Base-by-base conservation (phyloP, 2,888 invertebrate genomes). In the Vesta saturnalis region DNA sequence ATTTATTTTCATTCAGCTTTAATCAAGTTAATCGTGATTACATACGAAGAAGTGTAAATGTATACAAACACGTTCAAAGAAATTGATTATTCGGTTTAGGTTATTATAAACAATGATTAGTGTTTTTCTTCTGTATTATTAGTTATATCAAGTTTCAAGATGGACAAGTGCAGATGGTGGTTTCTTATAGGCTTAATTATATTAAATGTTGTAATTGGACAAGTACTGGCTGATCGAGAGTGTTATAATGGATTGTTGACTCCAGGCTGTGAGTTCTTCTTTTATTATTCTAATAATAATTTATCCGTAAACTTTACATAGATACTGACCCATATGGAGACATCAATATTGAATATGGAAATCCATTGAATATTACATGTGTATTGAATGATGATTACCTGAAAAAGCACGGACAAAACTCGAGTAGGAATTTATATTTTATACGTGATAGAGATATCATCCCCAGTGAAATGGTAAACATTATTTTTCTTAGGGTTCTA, bases 301-400 rank as follows among this genome's bases (percentile, higher is more conserved):
- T 23, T 6, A 16, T 15, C 15, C 55, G 23, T 60, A 49, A 6
- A 39, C n/a, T 39, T 39, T 39, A n/a, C n/a, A n/a, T 70, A 83
- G 83, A 81, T 75, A 83, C 83, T 0, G 72, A 76, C 58, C 83
- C 83, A n/a, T 15, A 49, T 16, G 83, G 83, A 22, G 83, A 83
- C 74, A 82, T 83, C 67, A 80, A 84, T 61, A 80, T 92, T 60
- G 85, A 85, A 71, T 86, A 88, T 77, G 91, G 92, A 0, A 77
- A 87, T 18, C 85, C 90, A 1, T 82, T 93, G 76, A 87, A 88
- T 77, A 87, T 93, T 75, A 87, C 85, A 67, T 93, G 93, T 82
- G 84, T 88, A 67, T 85, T 91, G 54, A 83, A 87, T 76, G 84
- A 87, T 69, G 81, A 84, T 54, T 82, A 83, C 67, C 79, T 81